phyloP scores from a whole-genome alignment of 2,113 vertebrate genomes.

The Myiagra hebetior region DNA sequence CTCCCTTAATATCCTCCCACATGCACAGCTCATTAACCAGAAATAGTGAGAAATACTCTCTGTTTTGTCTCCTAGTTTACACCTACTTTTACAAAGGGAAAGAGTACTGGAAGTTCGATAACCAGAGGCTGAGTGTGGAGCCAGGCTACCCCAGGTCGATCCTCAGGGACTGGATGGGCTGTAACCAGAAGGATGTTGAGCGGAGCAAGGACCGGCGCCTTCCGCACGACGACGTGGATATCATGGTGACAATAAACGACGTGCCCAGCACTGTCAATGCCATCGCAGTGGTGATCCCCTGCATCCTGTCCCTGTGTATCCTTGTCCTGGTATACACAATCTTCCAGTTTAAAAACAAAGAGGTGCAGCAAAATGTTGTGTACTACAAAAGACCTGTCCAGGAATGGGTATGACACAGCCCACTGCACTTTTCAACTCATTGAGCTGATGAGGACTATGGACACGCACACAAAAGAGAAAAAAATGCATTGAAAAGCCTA shows the following conservation, averaged over 20 bases:
- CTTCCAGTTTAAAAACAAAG: constrained; percentile 99
- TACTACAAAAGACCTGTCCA: constrained; percentile 98
- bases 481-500: constrained; percentile 42
- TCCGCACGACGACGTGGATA: constrained; percentile 91
- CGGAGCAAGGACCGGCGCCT: constrained; percentile 88
- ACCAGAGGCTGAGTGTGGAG: constrained; percentile 94
- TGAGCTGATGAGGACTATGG: constrained; percentile 65
- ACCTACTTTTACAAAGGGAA: constrained; percentile 99
- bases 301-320: constrained; percentile 95
- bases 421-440: constrained; percentile 37
- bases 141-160: constrained; percentile 95
- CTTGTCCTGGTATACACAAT: constrained; percentile 97
- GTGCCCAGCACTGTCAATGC: constrained; percentile 93
- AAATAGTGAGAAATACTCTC: neutral
- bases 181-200: constrained; percentile 91
- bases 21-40: neutral
- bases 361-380: constrained; percentile 88
- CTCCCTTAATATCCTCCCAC: neutral
- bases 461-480: neutral
- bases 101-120: constrained; percentile 99
- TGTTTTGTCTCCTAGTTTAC: constrained; percentile 81
- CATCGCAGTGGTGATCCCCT: constrained; percentile 96
- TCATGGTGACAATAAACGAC: constrained; percentile 97
- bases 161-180: constrained; percentile 98
- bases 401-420: constrained; percentile 94